A percentile compares a stretch with the other conserved stretches of the same genome.
Evolutionary conservation across 2,113 vertebrate genomes (phyloP).

Genomic region (Corythaeola cristata): DNA sequence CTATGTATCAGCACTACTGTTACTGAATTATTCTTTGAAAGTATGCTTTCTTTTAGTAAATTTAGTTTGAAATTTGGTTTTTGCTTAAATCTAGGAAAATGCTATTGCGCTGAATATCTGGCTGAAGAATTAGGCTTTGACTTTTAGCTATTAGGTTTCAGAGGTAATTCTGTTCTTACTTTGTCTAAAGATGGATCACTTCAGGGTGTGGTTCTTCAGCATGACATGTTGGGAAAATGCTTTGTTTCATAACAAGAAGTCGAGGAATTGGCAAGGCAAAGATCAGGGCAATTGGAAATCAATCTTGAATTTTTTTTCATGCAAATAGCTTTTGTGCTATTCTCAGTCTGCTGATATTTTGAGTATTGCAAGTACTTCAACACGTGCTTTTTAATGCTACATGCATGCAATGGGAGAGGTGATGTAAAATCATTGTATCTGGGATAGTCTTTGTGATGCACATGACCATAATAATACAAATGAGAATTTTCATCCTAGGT

Average conservation of each 20-base stretch:
- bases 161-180: not conserved
- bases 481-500: not conserved
- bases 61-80: not conserved
- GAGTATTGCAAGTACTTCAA: not conserved
- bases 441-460: not conserved
- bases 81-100: not conserved
- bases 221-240: not conserved
- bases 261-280: not conserved
- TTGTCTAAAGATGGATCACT: not conserved
- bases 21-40: not conserved
- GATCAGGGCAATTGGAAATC: not conserved
- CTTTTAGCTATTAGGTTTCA: not conserved
- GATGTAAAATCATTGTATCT: not conserved
- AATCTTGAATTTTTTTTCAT: not conserved
- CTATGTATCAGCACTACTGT: not conserved
- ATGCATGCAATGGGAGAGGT: not conserved
- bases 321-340: not conserved
- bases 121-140: not conserved
- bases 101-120: not conserved
- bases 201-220: not conserved
- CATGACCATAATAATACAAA: not conserved
- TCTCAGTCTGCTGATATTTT: not conserved
- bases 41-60: not conserved
- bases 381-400: not conserved
- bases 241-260: not conserved